A percentile compares a stretch with the other conserved stretches of the same genome.
Evolutionary conservation across 2,113 vertebrate genomes (phyloP).

Genomic region (western clawed frog (Xenopus tropicalis)): UCB_Xtro_10.0 CM004449.2:83164001-83164500

Average conservation of each 20-base stretch:
- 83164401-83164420: neutral
- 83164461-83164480: conserved; percentile 28
- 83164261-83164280: conserved; percentile 20
- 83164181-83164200: conserved; percentile 7
- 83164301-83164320: neutral
- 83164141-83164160: too few species aligned
- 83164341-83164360: neutral
- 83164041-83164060: too few species aligned
- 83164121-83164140: too few species aligned
- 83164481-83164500: conserved; percentile 38
- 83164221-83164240: conserved; percentile 15
- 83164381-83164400: neutral
- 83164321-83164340: neutral
- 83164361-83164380: neutral
- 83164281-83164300: conserved; percentile 17
- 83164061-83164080: too few species aligned
- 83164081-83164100: too few species aligned
- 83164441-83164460: conserved; percentile 21
- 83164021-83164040: too few species aligned
- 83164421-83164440: conserved; percentile 7
- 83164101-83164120: too few species aligned
- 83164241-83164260: conserved; percentile 32
- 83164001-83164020: too few species aligned
- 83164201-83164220: conserved; percentile 1
- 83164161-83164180: too few species aligned